phyloP scores from a whole-genome alignment of 2,797 vertebrate genomes.

The Hipposideros larvatus region DNA sequence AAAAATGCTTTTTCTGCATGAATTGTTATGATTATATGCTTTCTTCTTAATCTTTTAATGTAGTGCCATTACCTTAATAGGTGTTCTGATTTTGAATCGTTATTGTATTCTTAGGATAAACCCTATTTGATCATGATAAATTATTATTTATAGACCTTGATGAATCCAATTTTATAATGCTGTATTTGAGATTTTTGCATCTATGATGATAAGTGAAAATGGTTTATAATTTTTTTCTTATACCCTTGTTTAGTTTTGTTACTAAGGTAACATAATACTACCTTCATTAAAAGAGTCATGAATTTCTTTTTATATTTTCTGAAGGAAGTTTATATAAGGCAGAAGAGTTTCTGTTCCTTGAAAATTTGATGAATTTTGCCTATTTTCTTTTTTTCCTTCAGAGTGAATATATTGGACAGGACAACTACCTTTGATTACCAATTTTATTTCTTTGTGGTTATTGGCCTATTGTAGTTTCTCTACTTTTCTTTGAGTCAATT shows the following conservation, averaged over 20 bases:
- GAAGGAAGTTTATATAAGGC: not conserved
- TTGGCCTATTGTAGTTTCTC: not conserved
- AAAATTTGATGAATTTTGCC: slow-evolving; percentile 17
- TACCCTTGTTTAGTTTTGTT: slow-evolving; percentile 48
- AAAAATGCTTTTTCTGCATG: slow-evolving; percentile 40
- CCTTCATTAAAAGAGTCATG: not conserved
- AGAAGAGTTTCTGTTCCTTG: slow-evolving; percentile 17
- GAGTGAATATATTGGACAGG: not conserved
- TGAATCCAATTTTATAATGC: not conserved
- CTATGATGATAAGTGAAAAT: not conserved
- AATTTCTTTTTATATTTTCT: slow-evolving; percentile 44
- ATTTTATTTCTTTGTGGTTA: not conserved
- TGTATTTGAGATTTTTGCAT: slow-evolving; percentile 48
- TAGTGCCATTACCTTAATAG: not conserved
- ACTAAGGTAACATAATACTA: not conserved
- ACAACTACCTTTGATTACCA: not conserved
- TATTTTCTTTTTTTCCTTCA: not conserved
- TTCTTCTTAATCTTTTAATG: slow-evolving; percentile 48
- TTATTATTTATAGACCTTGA: slow-evolving; percentile 64
- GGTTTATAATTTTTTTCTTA: slow-evolving; percentile 61
- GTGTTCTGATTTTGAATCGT: slow-evolving; percentile 51
- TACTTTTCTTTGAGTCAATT: not conserved
- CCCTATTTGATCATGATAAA: not conserved
- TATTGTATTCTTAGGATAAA: slow-evolving; percentile 21
- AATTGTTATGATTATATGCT: slow-evolving; percentile 48